Percentiles rank a stretch among this genome's conserved stretches.
phyloP scores from a whole-genome alignment of 2,113 vertebrate species.

The Cyprinus carpio region DNA sequence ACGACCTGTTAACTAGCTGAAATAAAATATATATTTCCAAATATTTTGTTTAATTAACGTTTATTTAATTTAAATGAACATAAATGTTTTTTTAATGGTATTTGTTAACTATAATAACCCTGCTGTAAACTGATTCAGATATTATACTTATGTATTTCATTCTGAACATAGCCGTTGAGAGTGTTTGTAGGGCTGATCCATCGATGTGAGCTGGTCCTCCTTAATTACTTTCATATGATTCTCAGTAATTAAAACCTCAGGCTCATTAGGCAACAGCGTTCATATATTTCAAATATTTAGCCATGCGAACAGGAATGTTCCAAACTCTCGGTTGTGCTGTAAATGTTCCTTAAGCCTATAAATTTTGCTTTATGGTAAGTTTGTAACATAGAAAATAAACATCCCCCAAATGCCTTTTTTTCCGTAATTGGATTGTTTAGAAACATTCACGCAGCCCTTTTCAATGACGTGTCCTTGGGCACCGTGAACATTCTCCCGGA shows the following conservation, averaged over 20 bases:
- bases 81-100: no score
- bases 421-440: neutral
- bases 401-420: neutral
- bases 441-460: neutral
- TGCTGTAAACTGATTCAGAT: neutral
- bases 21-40: no score
- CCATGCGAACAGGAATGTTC: neutral
- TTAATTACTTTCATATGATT: conserved; percentile 24
- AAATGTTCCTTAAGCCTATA: conserved; percentile 12
- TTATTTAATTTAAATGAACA: no score
- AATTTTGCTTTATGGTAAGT: neutral
- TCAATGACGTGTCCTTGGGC: conserved; percentile 2
- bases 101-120: no score
- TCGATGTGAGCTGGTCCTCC: neutral
- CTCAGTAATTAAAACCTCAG: conserved; percentile 1
- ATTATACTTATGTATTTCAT: neutral
- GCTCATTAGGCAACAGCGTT: neutral
- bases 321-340: neutral
- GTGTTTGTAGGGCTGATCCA: neutral
- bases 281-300: conserved; percentile 20
- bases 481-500: neutral
- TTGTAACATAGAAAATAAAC: conserved; percentile 15
- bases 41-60: no score
- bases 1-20: no score
- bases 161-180: neutral